Evolutionary conservation across 2,797 vertebrate species (phyloP), one percentile per base, ranked within the genome.

Genomic region (Pygocentrus nattereri): DNA sequence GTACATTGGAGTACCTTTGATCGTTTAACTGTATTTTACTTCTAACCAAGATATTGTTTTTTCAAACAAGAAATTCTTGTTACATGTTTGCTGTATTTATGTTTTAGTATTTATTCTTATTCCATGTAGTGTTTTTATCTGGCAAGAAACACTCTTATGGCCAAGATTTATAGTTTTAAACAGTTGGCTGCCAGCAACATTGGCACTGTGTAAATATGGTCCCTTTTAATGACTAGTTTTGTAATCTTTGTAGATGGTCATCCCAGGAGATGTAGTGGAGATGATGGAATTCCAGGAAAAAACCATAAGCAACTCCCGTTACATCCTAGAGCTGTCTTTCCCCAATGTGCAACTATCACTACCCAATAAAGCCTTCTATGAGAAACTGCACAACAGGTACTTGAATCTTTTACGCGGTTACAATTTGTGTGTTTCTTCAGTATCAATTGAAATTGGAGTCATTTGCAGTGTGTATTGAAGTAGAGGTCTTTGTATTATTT

Each of bases 221-320:
- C 13, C 5, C 15, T 62, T 62, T 47, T 25, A 52, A 5, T 67
- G 27, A 59, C 25, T 49, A n/a, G 31, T 49, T 54, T 71, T 76
- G 19, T 76, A 21, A 21, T 54, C 34, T 6, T 67, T 59, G 34
- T 89, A 99, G 98, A 98, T 99, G 98, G 95, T 99, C 79, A 99
- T 99, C 93, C 98, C 98, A 5, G 98, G 98, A 76, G 98, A 99
- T 87, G 91, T 96, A 54, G 83, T 93, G 49, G 98, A 99, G 89
- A 99, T 99, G 97, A 97, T 95, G 0, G 97, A 98, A 83, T 99
- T 99, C 92, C 98, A 99, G 89, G 98, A 99, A 81, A 99, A 99
- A 95, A 97, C 97, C 16, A 97, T 96, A 88, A 97, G 94, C 90
- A 98, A 96, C 91, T 99, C 97, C 59, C 97, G 96, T 74, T 99